phyloP scores from a whole-genome alignment of 1,140 invertebrate genomes.

The Penaeus chinensis region DNA sequence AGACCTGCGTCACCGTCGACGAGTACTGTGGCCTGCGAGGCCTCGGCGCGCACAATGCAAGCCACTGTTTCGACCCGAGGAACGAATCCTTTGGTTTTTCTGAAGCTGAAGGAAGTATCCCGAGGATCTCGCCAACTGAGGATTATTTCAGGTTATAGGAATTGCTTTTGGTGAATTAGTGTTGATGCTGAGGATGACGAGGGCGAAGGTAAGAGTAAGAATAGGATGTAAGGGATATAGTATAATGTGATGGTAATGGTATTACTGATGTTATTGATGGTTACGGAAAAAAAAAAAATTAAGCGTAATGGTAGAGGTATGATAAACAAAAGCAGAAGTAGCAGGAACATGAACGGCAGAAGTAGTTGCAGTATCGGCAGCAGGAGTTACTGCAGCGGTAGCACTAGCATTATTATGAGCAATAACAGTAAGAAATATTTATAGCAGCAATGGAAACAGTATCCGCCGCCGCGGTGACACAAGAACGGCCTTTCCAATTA shows the following conservation, averaged over 20 bases:
- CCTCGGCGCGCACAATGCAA: not conserved
- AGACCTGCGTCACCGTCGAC: not conserved
- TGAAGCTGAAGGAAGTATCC: slow-evolving; percentile 2
- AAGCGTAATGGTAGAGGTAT: not conserved
- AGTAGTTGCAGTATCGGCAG: not conserved
- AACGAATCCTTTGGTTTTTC: not conserved
- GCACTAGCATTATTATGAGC: not conserved
- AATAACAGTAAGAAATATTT: not conserved
- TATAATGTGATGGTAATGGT: not conserved
- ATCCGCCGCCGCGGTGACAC: no score
- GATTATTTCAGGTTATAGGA: slow-evolving; percentile 13
- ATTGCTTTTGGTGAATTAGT: slow-evolving; percentile 61
- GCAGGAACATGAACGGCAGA: not conserved
- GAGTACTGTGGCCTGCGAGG: no score
- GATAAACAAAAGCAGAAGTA: not conserved
- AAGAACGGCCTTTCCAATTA: no score
- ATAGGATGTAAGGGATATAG: not conserved
- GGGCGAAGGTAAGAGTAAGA: no score
- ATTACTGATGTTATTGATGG: not conserved
- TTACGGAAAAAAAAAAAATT: not conserved
- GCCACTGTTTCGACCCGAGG: not conserved
- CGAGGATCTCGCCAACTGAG: slow-evolving; percentile 1
- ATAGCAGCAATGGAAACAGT: no score
- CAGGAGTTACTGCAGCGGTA: not conserved
- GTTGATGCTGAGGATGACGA: not conserved